Evolutionary conservation across 2,888 invertebrate genomes (phyloP).

Genomic region (Caradrina clavipalpis): DNA sequence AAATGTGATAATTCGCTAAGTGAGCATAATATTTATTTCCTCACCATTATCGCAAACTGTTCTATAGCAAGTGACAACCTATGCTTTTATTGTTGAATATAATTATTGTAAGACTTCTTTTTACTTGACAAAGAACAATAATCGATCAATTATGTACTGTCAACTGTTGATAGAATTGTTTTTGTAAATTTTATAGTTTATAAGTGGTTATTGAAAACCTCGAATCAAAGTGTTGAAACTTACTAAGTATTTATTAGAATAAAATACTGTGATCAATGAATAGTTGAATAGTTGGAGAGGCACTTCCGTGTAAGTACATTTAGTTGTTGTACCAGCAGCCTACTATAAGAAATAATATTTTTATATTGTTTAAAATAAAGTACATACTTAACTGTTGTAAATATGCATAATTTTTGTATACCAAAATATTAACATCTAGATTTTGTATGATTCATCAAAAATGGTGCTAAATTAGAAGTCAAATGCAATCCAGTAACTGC

Average conservation of each 20-base stretch:
- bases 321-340: slow-evolving; percentile 79
- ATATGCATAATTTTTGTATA: slow-evolving; percentile 82
- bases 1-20: slow-evolving; percentile 72
- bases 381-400: slow-evolving; percentile 85
- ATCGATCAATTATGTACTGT: slow-evolving; percentile 76
- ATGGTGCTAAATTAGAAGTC: slow-evolving; percentile 85
- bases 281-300: slow-evolving; percentile 48
- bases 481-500: slow-evolving; percentile 44
- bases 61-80: slow-evolving; percentile 71
- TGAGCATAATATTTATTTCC: slow-evolving; percentile 61
- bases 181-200: slow-evolving; percentile 87
- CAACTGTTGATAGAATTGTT: slow-evolving; percentile 81
- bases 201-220: slow-evolving; percentile 85
- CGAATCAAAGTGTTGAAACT: slow-evolving; percentile 80
- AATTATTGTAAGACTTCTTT: slow-evolving; percentile 76
- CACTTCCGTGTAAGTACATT: slow-evolving; percentile 56
- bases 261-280: slow-evolving; percentile 84
- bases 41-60: slow-evolving; percentile 69
- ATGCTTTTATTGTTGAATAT: slow-evolving; percentile 85
- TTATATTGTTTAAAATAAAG: slow-evolving; percentile 89
- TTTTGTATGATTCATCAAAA: slow-evolving; percentile 78
- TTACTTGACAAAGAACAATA: slow-evolving; percentile 79
- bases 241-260: slow-evolving; percentile 85
- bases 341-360: slow-evolving; percentile 88
- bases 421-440: slow-evolving; percentile 66